Conservation (phyloP, 2,888 invertebrate species). For the Opisthograptis luteolata region DNA sequence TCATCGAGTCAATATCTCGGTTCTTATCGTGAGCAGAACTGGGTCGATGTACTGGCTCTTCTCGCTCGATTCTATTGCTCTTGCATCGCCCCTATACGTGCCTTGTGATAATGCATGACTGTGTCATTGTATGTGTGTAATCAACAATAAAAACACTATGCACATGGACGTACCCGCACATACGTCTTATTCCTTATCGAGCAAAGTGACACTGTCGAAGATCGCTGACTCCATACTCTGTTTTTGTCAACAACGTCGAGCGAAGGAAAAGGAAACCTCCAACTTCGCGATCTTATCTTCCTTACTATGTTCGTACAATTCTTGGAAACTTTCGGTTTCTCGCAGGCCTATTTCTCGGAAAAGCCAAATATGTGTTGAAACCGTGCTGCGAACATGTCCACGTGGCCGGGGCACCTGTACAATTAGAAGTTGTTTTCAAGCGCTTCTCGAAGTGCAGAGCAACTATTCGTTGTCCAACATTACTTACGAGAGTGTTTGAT, state of each 20-base stretch:
- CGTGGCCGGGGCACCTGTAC: too few relatives aligned
- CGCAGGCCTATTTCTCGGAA: slow-evolving; percentile 1
- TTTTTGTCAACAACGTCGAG: slow-evolving; percentile 14
- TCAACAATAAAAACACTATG: slow-evolving; percentile 2
- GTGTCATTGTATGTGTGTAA: slow-evolving; percentile 2
- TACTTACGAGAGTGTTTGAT: too few relatives aligned
- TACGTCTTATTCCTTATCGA: slow-evolving; percentile 8
- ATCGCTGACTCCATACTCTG: slow-evolving; percentile 15
- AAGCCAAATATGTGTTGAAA: background rate
- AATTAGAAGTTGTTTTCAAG: background rate
- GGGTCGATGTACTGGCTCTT: slow-evolving; percentile 66
- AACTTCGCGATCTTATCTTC: slow-evolving; percentile 16
- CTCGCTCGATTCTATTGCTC: slow-evolving; percentile 26
- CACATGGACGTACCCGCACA: background rate
- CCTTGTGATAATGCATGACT: slow-evolving; percentile 6
- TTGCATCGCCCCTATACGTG: slow-evolving; percentile 10
- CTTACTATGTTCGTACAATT: background rate
- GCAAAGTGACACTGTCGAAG: slow-evolving; percentile 9
- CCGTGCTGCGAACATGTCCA: background rate
- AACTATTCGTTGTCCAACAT: too few relatives aligned
- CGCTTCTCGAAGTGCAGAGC: too few relatives aligned
- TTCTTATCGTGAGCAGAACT: slow-evolving; percentile 54
- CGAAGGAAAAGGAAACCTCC: slow-evolving; percentile 15
- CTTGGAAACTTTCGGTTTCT: slow-evolving; percentile 18
- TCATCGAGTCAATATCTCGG: slow-evolving; percentile 59